Conservation (phyloP, 2,888 invertebrate genomes). For the Sesamia inferens region DNA sequence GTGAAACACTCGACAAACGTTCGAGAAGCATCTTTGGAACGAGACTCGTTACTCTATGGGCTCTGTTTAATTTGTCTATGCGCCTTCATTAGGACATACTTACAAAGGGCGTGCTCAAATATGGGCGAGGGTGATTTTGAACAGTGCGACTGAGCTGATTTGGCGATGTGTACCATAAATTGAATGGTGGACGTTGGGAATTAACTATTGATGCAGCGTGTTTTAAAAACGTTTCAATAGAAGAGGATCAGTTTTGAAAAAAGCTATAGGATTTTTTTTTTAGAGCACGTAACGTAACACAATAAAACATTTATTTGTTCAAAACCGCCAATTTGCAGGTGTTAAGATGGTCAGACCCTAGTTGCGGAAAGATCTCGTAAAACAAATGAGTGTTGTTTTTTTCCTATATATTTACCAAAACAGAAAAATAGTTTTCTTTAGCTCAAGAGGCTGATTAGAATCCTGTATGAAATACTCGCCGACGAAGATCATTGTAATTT, state of each 20-base stretch:
- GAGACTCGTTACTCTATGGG: constrained; percentile 76
- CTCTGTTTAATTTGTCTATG: constrained; percentile 83
- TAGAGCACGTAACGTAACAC: too few species aligned
- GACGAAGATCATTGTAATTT: constrained; percentile 61
- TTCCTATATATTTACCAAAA: constrained; percentile 9
- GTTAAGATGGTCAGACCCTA: neutral
- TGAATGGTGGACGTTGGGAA: constrained; percentile 25
- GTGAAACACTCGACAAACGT: constrained; percentile 86
- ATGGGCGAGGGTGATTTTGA: constrained; percentile 63
- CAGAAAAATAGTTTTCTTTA: constrained; percentile 29
- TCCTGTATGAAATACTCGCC: constrained; percentile 48
- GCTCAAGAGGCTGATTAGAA: constrained; percentile 15
- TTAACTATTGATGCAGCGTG: constrained; percentile 12
- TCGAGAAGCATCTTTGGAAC: constrained; percentile 74
- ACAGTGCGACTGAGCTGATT: constrained; percentile 48
- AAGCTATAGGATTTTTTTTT: too few species aligned
- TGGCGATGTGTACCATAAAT: constrained; percentile 51
- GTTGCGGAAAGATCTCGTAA: neutral
- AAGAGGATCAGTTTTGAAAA: neutral
- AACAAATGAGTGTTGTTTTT: constrained; percentile 1
- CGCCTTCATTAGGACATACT: constrained; percentile 73
- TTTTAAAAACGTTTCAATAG: constrained; percentile 8
- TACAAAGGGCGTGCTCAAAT: constrained; percentile 69
- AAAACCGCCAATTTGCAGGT: neutral
- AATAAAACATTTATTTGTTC: neutral